Evolutionary conservation across 2,113 vertebrate species (phyloP), one percentile per base, ranked within the genome.

Genomic region (Dicaeum eximium): DNA sequence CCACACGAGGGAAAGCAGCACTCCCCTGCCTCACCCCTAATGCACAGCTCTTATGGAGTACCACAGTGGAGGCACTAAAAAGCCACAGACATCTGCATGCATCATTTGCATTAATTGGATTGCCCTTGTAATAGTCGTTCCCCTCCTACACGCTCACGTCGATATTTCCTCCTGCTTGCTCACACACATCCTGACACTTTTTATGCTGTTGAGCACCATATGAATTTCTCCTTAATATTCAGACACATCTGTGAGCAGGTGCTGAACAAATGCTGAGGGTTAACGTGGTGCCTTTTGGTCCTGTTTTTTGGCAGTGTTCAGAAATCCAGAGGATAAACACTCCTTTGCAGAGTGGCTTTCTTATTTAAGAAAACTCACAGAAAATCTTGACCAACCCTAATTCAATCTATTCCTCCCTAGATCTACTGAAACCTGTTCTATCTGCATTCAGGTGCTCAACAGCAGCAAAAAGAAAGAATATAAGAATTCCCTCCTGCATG

Each of bases 101-200:
- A 93, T 87, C 91, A 81, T 96, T 95, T 89, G 90, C 91, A 96
- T 93, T 96, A 95, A 95, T 83, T 92, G 70, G 70, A 90, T 90
- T 96, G 84, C 74, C 81, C 91, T 90, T 77, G 87, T 90, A 95
- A 90, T 69, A 35, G 69, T 54, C 86, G 80, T 82, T 75, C 70
- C 62, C 88, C 95, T 92, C 86, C 91, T 48, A 88, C 87, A 84
- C 2, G 31, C 37, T 82, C 94, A 60, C 54, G 27, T 86, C 61
- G 69, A 48, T 83, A 92, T 80, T 93, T 93, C 88, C 78, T 89
- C 83, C 83, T 87, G 87, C 89, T 93, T 91, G 73, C 87, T 92
- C 93, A 92, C 35, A 6, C 72, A 70, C 67, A 56, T 80, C 85
- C 84, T 83, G 81, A 80, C 67, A 60, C 56, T 86, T 94, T 40